Evolutionary conservation across 2,888 invertebrate genomes (phyloP).

Genomic region (Eupithecia inturbata): DNA sequence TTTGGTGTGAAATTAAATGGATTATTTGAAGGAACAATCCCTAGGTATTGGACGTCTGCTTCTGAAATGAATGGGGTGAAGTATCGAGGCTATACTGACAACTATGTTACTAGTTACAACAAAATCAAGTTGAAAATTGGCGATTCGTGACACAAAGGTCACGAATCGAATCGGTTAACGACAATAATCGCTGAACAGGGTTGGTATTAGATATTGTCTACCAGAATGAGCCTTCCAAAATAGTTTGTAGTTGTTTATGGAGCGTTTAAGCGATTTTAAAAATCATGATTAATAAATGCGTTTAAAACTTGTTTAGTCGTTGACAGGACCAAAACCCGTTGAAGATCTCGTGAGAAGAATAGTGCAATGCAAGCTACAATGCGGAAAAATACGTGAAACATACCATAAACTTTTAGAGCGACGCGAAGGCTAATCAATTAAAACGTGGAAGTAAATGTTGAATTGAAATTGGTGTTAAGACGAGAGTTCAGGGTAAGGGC

Average conservation of each 20-base stretch:
- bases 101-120: too few species aligned
- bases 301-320: background rate
- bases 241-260: background rate
- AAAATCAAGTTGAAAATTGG: too few species aligned
- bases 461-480: conserved; percentile 1
- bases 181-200: too few species aligned
- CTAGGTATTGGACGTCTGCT: background rate
- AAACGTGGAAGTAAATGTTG: conserved; percentile 11
- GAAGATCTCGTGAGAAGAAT: background rate
- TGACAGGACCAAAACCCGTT: background rate
- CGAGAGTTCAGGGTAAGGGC: conserved; percentile 11
- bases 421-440: conserved; percentile 7
- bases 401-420: background rate
- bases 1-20: background rate
- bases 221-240: too few species aligned
- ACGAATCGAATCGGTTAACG: too few species aligned
- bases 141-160: too few species aligned
- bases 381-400: background rate
- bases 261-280: too few species aligned
- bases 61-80: background rate
- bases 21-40: background rate
- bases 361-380: background rate
- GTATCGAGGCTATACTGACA: background rate
- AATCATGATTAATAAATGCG: too few species aligned
- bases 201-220: too few species aligned